These are phyloP conservation scores for Gonioctena quinquepunctata DNA, from an alignment of 1,140 invertebrate species.

Conservation along the genomic window DNA sequence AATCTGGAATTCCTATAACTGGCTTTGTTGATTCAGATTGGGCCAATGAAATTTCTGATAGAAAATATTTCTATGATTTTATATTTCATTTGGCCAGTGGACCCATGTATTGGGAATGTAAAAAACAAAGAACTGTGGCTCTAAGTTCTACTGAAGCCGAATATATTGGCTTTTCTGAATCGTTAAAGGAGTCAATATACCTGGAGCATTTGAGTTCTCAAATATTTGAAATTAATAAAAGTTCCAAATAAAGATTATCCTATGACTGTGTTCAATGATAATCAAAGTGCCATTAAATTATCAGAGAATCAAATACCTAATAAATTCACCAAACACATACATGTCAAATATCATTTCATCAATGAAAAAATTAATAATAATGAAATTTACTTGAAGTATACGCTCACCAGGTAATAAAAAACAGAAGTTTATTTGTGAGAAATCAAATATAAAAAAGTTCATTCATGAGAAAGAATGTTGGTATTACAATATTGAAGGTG, in stretches of 20 bases:
- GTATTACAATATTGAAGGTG: no score
- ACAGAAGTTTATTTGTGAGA: not conserved
- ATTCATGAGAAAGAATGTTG: no score
- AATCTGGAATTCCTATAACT: constrained; percentile 8
- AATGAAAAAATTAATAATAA: constrained; percentile 15
- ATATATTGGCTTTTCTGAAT: constrained; percentile 38
- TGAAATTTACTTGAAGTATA: constrained; percentile 19
- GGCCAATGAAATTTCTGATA: constrained; percentile 41
- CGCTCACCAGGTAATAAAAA: constrained; percentile 5
- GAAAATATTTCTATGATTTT: constrained; percentile 49
- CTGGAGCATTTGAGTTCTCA: constrained; percentile 8
- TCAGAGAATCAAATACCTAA: constrained; percentile 20
- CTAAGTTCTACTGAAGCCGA: constrained; percentile 51
- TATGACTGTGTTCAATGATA: constrained; percentile 5
- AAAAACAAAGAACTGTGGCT: constrained; percentile 43
- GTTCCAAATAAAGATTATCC: not conserved
- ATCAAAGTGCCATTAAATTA: constrained; percentile 25
- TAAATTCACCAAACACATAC: constrained; percentile 25
- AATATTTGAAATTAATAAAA: constrained; percentile 1
- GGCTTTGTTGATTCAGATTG: constrained; percentile 53
- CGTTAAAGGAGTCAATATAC: constrained; percentile 20
- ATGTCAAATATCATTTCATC: constrained; percentile 25
- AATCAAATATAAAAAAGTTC: no score
- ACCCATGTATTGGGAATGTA: constrained; percentile 37
- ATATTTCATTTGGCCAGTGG: constrained; percentile 33